These are phyloP conservation scores for Mugil cephalus DNA, from an alignment of 2,113 vertebrate species.

Conservation along the genomic window DNA sequence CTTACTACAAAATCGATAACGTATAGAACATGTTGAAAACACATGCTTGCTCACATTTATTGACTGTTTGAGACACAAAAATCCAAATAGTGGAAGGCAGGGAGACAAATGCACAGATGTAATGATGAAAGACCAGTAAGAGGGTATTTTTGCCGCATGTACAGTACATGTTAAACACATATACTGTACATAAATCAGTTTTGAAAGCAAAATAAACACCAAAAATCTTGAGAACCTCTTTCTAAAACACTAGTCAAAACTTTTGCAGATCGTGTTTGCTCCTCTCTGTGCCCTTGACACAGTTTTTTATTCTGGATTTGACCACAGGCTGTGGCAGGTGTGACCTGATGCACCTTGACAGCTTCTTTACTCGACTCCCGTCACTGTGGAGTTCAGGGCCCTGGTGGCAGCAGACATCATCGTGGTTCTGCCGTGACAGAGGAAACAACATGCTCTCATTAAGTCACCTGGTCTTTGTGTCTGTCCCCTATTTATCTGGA, in stretches of 20 bases:
- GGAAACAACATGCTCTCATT: slow-evolving; percentile 61
- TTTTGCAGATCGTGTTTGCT: no score
- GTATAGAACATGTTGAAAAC: no score
- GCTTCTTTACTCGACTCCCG: slow-evolving; percentile 50
- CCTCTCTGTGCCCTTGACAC: slow-evolving; percentile 7
- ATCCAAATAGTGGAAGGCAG: no score
- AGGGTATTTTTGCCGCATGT: no score
- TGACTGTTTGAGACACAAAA: no score
- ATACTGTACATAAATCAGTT: no score
- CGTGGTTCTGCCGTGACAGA: slow-evolving; percentile 44
- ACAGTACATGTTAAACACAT: no score
- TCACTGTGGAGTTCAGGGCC: slow-evolving; percentile 40
- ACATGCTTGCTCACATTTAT: no score
- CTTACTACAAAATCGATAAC: no score
- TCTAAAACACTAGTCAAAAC: background rate
- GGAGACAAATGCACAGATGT: no score
- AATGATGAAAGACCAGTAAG: no score
- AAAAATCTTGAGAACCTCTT: background rate
- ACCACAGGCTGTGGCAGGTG: slow-evolving; percentile 42
- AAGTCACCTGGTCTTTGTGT: slow-evolving; percentile 57
- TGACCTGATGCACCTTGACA: slow-evolving; percentile 60
- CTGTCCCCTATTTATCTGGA: slow-evolving; percentile 18
- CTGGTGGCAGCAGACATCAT: slow-evolving; percentile 47
- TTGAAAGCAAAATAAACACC: no score
- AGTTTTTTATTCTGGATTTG: slow-evolving; percentile 18